phyloP scores from a whole-genome alignment of 2,888 invertebrate species.

The Hetaerina titia region DNA sequence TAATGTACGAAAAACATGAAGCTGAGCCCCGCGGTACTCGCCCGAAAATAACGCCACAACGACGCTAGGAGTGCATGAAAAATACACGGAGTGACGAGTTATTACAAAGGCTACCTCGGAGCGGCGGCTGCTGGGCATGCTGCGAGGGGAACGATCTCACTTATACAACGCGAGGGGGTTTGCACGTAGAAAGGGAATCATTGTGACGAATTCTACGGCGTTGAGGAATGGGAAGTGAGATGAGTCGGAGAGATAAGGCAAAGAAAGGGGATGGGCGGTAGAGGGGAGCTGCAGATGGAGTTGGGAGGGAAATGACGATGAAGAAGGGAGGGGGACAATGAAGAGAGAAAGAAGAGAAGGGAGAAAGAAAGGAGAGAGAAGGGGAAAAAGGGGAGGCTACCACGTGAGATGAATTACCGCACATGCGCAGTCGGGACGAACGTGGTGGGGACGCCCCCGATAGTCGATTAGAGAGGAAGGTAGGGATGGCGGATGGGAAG shows the following conservation, averaged over 20 bases:
- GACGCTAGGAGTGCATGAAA: background rate
- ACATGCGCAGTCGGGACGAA: background rate
- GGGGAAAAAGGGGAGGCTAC: background rate
- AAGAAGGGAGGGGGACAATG: background rate
- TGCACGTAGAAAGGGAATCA: background rate
- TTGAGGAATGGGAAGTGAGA: constrained; percentile 25
- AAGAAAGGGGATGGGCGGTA: background rate
- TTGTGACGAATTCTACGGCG: constrained; percentile 20
- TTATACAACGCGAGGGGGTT: constrained; percentile 15
- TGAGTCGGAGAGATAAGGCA: constrained; percentile 2
- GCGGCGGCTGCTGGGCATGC: background rate
- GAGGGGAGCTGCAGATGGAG: background rate
- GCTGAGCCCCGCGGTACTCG: background rate
- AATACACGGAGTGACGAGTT: background rate
- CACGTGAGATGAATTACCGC: background rate
- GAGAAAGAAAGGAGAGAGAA: background rate
- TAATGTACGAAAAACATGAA: background rate
- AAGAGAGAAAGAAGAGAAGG: background rate
- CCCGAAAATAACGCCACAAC: background rate
- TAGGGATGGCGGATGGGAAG: background rate
- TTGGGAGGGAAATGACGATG: background rate
- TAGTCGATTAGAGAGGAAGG: constrained; percentile 16
- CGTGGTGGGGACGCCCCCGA: background rate
- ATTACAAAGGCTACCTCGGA: background rate
- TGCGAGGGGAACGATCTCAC: background rate